Evolutionary conservation across 2,888 invertebrate species (phyloP).

Genomic region (Idaea aversata): DNA sequence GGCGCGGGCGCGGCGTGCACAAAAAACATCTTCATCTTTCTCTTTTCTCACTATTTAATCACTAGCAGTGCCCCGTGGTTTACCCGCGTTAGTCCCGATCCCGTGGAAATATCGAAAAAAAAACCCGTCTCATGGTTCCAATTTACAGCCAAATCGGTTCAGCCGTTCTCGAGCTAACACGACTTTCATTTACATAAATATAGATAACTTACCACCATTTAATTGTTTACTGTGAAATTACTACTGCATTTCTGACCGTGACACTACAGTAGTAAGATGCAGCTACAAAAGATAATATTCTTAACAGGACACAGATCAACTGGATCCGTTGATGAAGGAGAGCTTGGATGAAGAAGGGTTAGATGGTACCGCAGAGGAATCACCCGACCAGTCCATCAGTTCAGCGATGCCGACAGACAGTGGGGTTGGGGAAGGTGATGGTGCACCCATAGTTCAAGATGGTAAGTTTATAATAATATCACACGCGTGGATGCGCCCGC

Average conservation of each 20-base stretch:
- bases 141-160: too few species aligned
- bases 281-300: conserved; percentile 59
- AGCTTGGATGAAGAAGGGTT: conserved; percentile 55
- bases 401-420: conserved; percentile 71
- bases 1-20: too few species aligned
- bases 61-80: too few species aligned
- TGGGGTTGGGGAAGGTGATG: conserved; percentile 64
- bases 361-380: conserved; percentile 63
- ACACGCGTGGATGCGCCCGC: background rate
- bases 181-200: too few species aligned
- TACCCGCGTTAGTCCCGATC: too few species aligned
- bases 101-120: too few species aligned
- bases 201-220: too few species aligned
- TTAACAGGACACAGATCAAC: conserved; percentile 60
- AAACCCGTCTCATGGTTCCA: too few species aligned
- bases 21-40: too few species aligned
- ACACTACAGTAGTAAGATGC: conserved; percentile 36
- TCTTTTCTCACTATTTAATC: too few species aligned
- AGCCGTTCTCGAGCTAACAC: too few species aligned
- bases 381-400: conserved; percentile 75
- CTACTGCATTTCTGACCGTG: background rate
- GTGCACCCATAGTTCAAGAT: conserved; percentile 64
- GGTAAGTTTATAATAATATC: conserved; percentile 41
- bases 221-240: too few species aligned
- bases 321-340: conserved; percentile 63